Base-by-base conservation (phyloP, 1,140 invertebrate genomes). In the Hirudo medicinalis region DNA sequence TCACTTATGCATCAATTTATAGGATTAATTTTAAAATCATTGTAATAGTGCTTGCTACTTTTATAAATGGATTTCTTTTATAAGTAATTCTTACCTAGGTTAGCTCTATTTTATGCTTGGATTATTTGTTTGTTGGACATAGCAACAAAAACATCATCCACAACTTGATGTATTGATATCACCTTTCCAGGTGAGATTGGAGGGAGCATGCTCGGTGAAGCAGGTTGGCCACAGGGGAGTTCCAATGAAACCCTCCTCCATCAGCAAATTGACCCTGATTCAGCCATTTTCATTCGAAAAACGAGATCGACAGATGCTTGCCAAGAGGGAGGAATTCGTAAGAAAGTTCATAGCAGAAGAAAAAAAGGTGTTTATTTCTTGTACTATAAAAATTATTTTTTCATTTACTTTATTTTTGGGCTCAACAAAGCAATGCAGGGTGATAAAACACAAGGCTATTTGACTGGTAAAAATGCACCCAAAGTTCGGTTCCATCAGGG, bases 231-330 rank as follows among this genome's bases (percentile, higher is more conserved):
- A 63, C 57, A 22, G 8, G 22, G 57, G 57, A 25, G 57, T 63
- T 63, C 29, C 57, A 32, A 25, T 25, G 22, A 63, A 63, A 63
- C 29, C 19, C 11, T 63, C 57, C 29, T 32, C 22, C 22, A 63
- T 6, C 29, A 63, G 8, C 57, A 63, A 63, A 32, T 15, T 63
- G 22, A 63, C 57, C 22, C 8, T 25, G 19, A n/a, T 63, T 32
- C 22, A 63, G 57, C 57, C 57, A 22, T 63, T 63, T 15, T 63
- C 57, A 22, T 63, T 63, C 19, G 57, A 63, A 63, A 63, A 63
- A 63, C 57, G 57, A 2, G 57, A 63, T n/a, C 57, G 11, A n/a
- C 57, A 63, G 19, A 22, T 63, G 22, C 22, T 19, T 13, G 57
- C 11, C 9, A 63, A 63, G 57, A 63, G 29, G 20, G 20, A 63